Conservation (phyloP, 2,888 invertebrate genomes). For the Ormia ochracea region DNA sequence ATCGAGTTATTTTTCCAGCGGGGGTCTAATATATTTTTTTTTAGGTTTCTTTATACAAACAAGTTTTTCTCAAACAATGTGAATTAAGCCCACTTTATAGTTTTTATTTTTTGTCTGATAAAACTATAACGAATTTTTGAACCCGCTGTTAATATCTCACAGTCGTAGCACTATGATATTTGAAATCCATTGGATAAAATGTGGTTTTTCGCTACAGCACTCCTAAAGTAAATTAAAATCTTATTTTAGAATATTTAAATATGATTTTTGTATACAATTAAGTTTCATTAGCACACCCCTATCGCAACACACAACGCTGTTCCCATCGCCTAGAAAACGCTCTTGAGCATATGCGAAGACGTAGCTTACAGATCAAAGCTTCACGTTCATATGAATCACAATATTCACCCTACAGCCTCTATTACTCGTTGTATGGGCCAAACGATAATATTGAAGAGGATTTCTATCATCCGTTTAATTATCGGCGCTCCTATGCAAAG, state of each 20-base stretch:
- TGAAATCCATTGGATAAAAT: too few relatives aligned
- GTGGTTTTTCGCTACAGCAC: too few relatives aligned
- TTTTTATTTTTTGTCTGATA: too few relatives aligned
- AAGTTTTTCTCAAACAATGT: too few relatives aligned
- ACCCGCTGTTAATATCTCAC: too few relatives aligned
- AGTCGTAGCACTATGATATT: too few relatives aligned
- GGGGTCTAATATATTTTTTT: too few relatives aligned
- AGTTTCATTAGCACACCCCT: slow-evolving; percentile 66
- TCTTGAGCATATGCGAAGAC: slow-evolving; percentile 80
- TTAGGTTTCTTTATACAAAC: too few relatives aligned
- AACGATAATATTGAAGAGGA: slow-evolving; percentile 66
- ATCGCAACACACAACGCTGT: slow-evolving; percentile 79
- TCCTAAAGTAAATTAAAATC: neutral
- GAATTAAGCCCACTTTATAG: too few relatives aligned
- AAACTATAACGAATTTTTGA: too few relatives aligned
- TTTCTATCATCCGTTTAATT: slow-evolving; percentile 67
- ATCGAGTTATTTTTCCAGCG: too few relatives aligned
- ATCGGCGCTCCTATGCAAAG: slow-evolving; percentile 69
- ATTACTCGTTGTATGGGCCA: slow-evolving; percentile 73
- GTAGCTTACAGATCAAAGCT: slow-evolving; percentile 70
- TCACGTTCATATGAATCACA: slow-evolving; percentile 69
- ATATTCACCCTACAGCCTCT: slow-evolving; percentile 73
- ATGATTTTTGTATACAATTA: neutral
- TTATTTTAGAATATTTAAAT: neutral
- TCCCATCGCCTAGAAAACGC: slow-evolving; percentile 83